Evolutionary conservation across 2,113 vertebrate species (phyloP).

Genomic region (Sapayoa aenigma): DNA sequence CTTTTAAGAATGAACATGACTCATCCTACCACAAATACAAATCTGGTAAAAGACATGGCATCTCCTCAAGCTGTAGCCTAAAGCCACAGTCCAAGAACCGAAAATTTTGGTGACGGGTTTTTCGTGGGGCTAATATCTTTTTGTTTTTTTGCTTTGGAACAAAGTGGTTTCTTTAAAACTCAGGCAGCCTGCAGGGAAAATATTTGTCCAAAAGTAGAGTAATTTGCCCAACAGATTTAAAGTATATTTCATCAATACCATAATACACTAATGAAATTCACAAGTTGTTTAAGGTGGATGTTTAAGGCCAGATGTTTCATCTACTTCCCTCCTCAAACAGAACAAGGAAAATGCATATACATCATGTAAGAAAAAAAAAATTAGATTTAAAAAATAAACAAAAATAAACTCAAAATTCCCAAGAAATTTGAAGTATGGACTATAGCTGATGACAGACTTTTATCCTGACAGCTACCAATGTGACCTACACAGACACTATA

Average conservation of each 20-base stretch:
- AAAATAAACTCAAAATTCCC: background rate
- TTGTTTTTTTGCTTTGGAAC: background rate
- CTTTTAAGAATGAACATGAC: background rate
- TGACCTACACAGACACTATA: background rate
- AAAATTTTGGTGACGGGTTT: background rate
- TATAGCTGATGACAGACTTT: background rate
- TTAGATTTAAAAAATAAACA: background rate
- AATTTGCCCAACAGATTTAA: background rate
- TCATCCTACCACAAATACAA: background rate
- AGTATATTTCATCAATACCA: background rate
- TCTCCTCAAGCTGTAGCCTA: background rate
- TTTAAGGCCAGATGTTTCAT: background rate
- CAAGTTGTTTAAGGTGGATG: background rate
- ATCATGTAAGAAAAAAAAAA: background rate
- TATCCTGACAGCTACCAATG: background rate
- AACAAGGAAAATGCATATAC: background rate
- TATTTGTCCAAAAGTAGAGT: background rate
- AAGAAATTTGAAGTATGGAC: background rate
- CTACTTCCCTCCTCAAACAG: background rate
- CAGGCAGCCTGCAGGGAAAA: background rate
- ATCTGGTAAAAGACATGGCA: background rate
- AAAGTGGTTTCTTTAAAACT: background rate
- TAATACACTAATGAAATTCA: background rate
- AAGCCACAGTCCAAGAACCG: background rate
- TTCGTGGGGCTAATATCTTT: background rate